Base-by-base conservation (phyloP, 2,888 invertebrate species). In the Eupelmus urozonus region DNA sequence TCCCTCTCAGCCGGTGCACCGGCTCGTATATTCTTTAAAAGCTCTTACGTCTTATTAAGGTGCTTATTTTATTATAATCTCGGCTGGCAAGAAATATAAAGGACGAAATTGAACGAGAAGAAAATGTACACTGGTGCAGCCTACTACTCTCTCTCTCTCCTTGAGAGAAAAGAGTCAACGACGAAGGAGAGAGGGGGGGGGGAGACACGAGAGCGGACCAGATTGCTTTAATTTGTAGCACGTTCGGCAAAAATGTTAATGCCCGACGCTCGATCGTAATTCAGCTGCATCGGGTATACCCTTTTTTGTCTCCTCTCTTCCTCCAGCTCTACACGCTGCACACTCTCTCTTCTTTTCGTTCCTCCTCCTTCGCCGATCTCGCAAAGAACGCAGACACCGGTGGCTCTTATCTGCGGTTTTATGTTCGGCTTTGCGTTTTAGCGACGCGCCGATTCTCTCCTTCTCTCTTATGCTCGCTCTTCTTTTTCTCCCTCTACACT, bases 221-320 rank as follows among this genome's bases (percentile, higher is more conserved):
- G 85, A 87, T 87, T 87, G 87, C 84, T 85, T 87, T 87, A 87
- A 87, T 87, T 87, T 87, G 87, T 87, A 86, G 87, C 84, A 82
- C 86, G 85, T 84, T 83, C 83, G 82, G 82, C 82, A 87, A 87
- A 87, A 87, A 87, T 87, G 85, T 87, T 86, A 87, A 87, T 87
- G 87, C 85, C 83, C 87, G 83, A 85, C 85, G 84, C 81, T 82
- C 84, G 85, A 85, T 87, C 87, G 87, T 87, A 87, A 87, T 85
- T 87, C 87, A 87, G 86, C 83, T 80, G 80, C 73, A 80, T 69
- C 76, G 78, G 78, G 69, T 75, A 78, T 71, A 76, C 81, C 77
- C 74, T 73, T 67, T 80, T 76, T 80, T 79, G 23, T 27, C 18
- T 67, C 59, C 51, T 66, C 55, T 23, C 67, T 60, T 11, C 62